Evolutionary conservation across 2,888 invertebrate genomes (phyloP), one percentile per base, ranked within the genome.

Genomic region (Drosophila quinaria): DNA sequence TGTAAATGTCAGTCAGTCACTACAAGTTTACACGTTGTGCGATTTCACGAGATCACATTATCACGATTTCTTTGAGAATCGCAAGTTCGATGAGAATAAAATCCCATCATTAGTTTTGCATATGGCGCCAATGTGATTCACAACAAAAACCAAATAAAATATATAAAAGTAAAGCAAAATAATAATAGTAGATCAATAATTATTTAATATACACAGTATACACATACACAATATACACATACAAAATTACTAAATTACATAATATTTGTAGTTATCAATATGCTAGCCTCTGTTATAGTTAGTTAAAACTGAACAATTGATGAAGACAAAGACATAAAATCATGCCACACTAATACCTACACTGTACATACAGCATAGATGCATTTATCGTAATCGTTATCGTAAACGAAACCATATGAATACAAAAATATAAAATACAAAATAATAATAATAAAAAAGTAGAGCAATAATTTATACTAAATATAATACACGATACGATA

Each of bases 211-310:
- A 64, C 25, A 68, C 41, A 35, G 54, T 46, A 74, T 54, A 77
- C 68, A 81, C 66, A 44, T 71, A 75, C 29, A 8, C n/a, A 29
- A 8, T 29, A 29, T 29, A 75, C 41, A 10, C 47, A 71, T 49
- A 66, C 33, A 33, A 59, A 55, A 49, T 73, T 68, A 73, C 68
- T 68, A 44, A 59, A 62, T 19, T 46, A 50, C 39, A 60, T 63
- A 77, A 60, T 63, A 77, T 64, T 62, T 61, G 62, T 67, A 69
- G 64, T 58, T 70, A 74, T 62, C 74, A 44, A 74, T 74, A 78
- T 75, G 70, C 70, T 80, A 80, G 72, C 64, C 77, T 74, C 80
- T 74, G 85, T 85, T 89, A 89, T 89, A 89, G 89, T 82, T 89
- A 89, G 89, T 77, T 73, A 81, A 80, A 80, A 72, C 72, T 80